phyloP scores from a whole-genome alignment of 2,113 vertebrate species.

The Sinosuthora webbiana region DNA sequence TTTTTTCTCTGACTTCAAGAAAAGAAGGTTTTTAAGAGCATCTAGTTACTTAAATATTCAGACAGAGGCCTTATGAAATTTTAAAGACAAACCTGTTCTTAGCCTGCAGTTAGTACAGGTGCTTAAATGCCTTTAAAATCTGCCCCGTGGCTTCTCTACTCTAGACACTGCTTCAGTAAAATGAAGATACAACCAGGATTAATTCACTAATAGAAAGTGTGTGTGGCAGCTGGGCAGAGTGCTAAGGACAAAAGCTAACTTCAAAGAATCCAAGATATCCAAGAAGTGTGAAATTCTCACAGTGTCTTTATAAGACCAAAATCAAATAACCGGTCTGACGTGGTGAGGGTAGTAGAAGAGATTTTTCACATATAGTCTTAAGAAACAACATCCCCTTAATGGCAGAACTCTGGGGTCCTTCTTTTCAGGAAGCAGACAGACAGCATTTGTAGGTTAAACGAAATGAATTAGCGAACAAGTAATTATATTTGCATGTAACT shows the following conservation, averaged over 20 bases:
- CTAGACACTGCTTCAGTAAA: background rate
- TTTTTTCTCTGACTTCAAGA: background rate
- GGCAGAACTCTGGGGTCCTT: background rate
- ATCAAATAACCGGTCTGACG: background rate
- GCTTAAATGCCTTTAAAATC: background rate
- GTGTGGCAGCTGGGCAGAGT: background rate
- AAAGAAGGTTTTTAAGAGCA: background rate
- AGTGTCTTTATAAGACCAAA: background rate
- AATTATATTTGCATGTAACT: conserved; percentile 61
- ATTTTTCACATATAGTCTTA: background rate
- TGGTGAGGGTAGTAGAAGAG: background rate
- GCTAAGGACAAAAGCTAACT: background rate
- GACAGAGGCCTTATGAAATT: background rate
- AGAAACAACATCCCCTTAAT: background rate
- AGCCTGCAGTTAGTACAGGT: background rate
- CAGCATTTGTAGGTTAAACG: conserved; percentile 8
- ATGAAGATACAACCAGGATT: background rate
- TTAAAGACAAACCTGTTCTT: background rate
- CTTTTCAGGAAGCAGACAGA: background rate
- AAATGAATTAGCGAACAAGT: conserved; percentile 51
- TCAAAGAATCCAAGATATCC: background rate
- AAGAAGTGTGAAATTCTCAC: background rate
- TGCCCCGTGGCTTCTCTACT: background rate
- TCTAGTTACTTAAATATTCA: background rate
- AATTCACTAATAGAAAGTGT: background rate